Percentiles rank a stretch among this genome's conserved stretches.
Conservation (phyloP, 2,797 vertebrate genomes). For the Megaceryle alcyon region DNA sequence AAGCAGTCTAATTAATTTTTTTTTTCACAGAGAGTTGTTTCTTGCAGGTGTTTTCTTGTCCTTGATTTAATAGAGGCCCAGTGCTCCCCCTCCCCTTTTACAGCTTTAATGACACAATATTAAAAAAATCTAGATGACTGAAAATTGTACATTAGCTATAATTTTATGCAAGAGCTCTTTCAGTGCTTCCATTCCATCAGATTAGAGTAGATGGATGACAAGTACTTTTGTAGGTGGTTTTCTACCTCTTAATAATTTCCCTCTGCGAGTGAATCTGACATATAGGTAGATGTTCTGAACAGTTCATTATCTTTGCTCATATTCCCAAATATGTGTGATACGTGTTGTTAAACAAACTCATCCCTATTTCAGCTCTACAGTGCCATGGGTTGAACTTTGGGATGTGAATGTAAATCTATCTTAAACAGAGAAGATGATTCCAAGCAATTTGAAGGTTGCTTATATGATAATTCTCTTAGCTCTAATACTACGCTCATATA, state of each 20-base stretch:
- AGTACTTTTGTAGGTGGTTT: constrained; percentile 67
- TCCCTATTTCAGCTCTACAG: constrained; percentile 28
- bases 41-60: constrained; percentile 62
- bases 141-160: constrained; percentile 64
- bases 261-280: constrained; percentile 45
- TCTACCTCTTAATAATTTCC: constrained; percentile 57
- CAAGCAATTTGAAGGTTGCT: constrained; percentile 10
- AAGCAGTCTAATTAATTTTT: constrained; percentile 38
- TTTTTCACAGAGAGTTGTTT: constrained; percentile 41
- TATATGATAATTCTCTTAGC: background rate
- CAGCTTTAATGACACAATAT: constrained; percentile 52
- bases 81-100: constrained; percentile 12
- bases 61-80: constrained; percentile 56
- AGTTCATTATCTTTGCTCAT: constrained; percentile 63
- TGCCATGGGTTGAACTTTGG: constrained; percentile 25
- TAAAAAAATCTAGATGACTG: constrained; percentile 56
- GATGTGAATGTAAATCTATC: constrained; percentile 19
- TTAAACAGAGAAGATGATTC: background rate
- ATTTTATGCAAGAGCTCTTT: constrained; percentile 70
- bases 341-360: constrained; percentile 49
- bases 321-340: constrained; percentile 25
- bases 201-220: constrained; percentile 67
- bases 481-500: background rate
- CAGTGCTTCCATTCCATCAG: constrained; percentile 58
- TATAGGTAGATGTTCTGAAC: constrained; percentile 41